phyloP scores from a whole-genome alignment of 2,797 vertebrate species.

The Aeoliscus strigatus region DNA sequence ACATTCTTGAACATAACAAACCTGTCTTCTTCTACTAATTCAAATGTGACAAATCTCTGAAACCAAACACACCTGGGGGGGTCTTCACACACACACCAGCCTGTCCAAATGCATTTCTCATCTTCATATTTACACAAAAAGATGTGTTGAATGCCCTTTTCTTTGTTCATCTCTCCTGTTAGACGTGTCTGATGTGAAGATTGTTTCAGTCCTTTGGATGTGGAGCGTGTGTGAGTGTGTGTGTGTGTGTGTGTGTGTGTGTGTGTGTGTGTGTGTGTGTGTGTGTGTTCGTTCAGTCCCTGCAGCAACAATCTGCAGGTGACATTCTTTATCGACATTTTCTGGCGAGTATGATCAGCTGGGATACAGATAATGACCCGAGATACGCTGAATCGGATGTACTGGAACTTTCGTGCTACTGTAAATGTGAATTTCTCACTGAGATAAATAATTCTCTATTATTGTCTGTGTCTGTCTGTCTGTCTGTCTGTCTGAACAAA shows the following conservation, averaged over 20 bases:
- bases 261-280: constrained; percentile 3
- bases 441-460: no score
- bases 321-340: constrained; percentile 49
- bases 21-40: not conserved
- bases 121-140: constrained; percentile 53
- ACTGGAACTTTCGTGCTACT: no score
- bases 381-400: constrained; percentile 5
- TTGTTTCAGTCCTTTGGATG: constrained; percentile 41
- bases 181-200: constrained; percentile 43
- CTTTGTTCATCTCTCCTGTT: constrained; percentile 60
- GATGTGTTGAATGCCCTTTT: constrained; percentile 56
- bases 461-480: no score
- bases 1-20: no score
- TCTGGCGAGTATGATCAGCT: constrained; percentile 20
- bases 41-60: not conserved
- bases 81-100: constrained; percentile 10
- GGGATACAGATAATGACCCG: constrained; percentile 21
- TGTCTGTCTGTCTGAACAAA: no score
- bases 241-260: constrained; percentile 2
- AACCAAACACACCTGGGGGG: no score
- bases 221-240: constrained; percentile 2
- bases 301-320: constrained; percentile 29
- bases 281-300: not conserved
- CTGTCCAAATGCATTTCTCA: constrained; percentile 49
- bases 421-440: no score